phyloP scores from a whole-genome alignment of 2,797 vertebrate species.

The Knipowitschia caucasica region DNA sequence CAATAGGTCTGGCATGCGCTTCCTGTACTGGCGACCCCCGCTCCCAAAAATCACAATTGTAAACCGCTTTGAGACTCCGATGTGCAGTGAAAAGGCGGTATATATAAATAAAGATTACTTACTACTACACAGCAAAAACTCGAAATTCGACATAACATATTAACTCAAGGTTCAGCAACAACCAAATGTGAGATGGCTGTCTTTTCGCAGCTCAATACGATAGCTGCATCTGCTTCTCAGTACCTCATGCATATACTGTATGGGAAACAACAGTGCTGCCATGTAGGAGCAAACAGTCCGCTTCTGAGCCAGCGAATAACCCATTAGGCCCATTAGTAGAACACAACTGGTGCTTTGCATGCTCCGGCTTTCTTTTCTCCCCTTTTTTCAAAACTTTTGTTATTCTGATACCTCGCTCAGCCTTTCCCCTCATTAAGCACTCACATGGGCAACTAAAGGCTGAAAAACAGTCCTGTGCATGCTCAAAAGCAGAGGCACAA shows the following conservation, averaged over 20 bases:
- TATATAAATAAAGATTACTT: no score
- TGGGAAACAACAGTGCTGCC: background rate
- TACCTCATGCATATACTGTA: background rate
- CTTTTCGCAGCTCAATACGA: no score
- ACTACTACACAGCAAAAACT: no score
- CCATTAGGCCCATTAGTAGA: constrained; percentile 57
- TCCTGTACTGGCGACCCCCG: no score
- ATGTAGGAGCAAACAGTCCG: constrained; percentile 30
- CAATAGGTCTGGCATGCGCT: no score
- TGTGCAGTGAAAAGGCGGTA: no score
- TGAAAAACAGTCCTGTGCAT: constrained; percentile 34
- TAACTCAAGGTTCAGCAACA: no score
- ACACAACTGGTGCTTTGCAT: constrained; percentile 20
- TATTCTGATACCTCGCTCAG: constrained; percentile 40
- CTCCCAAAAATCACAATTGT: no score
- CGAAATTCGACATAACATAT: no score
- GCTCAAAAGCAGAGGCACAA: constrained; percentile 41
- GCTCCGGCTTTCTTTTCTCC: constrained; percentile 26
- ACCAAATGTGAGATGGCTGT: no score
- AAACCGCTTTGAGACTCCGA: no score
- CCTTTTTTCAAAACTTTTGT: constrained; percentile 40
- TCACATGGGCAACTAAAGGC: constrained; percentile 23
- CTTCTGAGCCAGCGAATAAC: constrained; percentile 33
- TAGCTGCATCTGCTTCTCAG: no score
- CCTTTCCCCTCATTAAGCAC: constrained; percentile 49